A percentile compares a stretch with the other conserved stretches of the same genome.
Conservation (phyloP, 2,888 invertebrate genomes). For the Drosophila subquinaria region DNA sequence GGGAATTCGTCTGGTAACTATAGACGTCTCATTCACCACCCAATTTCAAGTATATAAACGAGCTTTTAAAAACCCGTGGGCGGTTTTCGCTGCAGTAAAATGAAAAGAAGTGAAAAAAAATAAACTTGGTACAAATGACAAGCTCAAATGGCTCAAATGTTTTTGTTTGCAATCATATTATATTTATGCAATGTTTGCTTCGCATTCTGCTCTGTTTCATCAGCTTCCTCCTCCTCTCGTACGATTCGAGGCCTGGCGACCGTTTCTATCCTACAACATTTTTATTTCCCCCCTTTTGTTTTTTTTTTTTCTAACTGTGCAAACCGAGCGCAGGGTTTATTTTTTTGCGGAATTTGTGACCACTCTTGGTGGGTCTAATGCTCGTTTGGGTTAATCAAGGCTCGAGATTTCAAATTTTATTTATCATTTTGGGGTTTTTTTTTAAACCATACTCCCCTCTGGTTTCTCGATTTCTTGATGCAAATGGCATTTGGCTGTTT, state of each 20-base stretch:
- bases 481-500: conserved; percentile 53
- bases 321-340: conserved; percentile 22
- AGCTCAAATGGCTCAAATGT: conserved; percentile 77
- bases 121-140: conserved; percentile 69
- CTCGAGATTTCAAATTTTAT: conserved; percentile 78
- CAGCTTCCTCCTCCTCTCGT: conserved; percentile 3
- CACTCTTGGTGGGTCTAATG: conserved; percentile 57
- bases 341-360: conserved; percentile 25
- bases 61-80: neutral
- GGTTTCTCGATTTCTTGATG: conserved; percentile 25
- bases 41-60: conserved; percentile 20
- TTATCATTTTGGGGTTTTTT: conserved; percentile 66
- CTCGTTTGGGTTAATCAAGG: conserved; percentile 76
- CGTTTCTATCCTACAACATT: conserved; percentile 26
- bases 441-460: neutral
- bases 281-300: conserved; percentile 16
- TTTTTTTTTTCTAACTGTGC: conserved; percentile 27
- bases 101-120: conserved; percentile 9
- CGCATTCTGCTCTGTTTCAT: conserved; percentile 26
- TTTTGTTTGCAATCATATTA: conserved; percentile 81
- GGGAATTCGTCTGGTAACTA: conserved; percentile 10
- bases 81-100: conserved; percentile 25
- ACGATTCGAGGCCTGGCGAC: neutral
- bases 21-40: conserved; percentile 23
- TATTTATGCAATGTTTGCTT: conserved; percentile 74